A percentile compares a stretch with the other conserved stretches of the same genome.
phyloP scores from a whole-genome alignment of 2,113 vertebrate genomes.

The Monopterus albus region DNA sequence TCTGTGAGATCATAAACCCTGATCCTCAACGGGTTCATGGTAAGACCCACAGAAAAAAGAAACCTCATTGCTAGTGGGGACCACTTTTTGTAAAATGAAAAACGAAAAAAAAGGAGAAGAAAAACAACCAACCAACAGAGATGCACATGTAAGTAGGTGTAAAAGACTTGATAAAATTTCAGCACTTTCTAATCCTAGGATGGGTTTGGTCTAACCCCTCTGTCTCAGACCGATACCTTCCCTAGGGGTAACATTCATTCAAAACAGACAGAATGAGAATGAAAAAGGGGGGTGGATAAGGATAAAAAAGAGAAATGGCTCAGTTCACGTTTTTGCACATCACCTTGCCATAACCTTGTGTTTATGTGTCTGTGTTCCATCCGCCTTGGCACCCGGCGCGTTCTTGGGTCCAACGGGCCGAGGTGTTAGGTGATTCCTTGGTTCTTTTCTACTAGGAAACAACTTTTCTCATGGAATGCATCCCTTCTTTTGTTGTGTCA shows the following conservation, averaged over 20 bases:
- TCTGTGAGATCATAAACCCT: conserved; percentile 72
- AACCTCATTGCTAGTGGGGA: conserved; percentile 83
- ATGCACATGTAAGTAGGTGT: conserved; percentile 83
- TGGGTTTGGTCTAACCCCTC: conserved; percentile 64
- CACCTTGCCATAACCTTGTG: conserved; percentile 68
- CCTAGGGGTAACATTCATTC: conserved; percentile 76
- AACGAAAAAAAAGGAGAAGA: conserved; percentile 10
- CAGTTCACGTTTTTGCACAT: conserved; percentile 76
- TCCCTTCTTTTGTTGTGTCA: conserved; percentile 81
- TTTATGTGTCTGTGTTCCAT: conserved; percentile 70
- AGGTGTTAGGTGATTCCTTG: conserved; percentile 74
- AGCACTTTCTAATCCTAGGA: conserved; percentile 84
- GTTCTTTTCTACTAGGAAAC: conserved; percentile 76
- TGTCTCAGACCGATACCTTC: conserved; percentile 66
- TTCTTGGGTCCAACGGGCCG: conserved; percentile 81
- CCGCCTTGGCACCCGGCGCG: conserved; percentile 71
- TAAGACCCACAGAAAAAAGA: conserved; percentile 72
- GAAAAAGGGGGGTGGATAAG: conserved; percentile 45
- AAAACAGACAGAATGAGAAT: conserved; percentile 69
- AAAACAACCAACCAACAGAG: conserved; percentile 70
- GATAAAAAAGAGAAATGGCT: conserved; percentile 61
- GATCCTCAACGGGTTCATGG: conserved; percentile 79
- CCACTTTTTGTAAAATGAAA: conserved; percentile 75
- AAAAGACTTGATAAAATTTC: conserved; percentile 85
- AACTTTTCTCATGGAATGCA: conserved; percentile 88